phyloP scores from a whole-genome alignment of 2,113 vertebrate species.

The Pteropus alecto region DNA sequence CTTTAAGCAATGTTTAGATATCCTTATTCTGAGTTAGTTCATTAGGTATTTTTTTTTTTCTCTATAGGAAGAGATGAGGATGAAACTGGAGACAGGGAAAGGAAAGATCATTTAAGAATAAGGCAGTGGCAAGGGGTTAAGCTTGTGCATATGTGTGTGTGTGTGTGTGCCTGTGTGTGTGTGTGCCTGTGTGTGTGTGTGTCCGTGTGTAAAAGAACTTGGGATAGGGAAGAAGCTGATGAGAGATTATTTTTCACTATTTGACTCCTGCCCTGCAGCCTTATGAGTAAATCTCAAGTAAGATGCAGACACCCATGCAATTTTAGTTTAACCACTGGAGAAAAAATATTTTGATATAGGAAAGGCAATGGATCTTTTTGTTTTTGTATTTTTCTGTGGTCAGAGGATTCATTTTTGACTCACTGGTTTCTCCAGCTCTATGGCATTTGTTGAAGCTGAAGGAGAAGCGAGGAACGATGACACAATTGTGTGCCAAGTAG shows the following conservation, averaged over 20 bases:
- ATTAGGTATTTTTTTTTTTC: background rate
- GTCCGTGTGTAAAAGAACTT: background rate
- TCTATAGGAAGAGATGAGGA: background rate
- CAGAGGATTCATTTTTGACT: background rate
- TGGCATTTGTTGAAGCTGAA: background rate
- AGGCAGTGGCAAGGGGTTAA: background rate
- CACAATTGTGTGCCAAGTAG: background rate
- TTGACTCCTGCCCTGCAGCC: background rate
- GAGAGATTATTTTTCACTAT: background rate
- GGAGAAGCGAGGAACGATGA: background rate
- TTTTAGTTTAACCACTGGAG: background rate
- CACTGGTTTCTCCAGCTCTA: background rate
- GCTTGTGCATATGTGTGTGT: background rate
- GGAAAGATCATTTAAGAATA: background rate
- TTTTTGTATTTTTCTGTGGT: background rate
- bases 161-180: too few relatives aligned
- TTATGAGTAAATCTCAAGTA: background rate
- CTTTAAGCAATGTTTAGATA: background rate
- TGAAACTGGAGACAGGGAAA: background rate
- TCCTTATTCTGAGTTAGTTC: background rate
- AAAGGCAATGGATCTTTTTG: background rate
- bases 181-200: background rate
- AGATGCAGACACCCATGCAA: background rate
- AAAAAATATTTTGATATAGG: background rate
- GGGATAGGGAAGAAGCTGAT: background rate